These are phyloP conservation scores for Calameuta pallipes DNA, from an alignment of 2,888 invertebrate genomes.

Conservation along the genomic window DNA sequence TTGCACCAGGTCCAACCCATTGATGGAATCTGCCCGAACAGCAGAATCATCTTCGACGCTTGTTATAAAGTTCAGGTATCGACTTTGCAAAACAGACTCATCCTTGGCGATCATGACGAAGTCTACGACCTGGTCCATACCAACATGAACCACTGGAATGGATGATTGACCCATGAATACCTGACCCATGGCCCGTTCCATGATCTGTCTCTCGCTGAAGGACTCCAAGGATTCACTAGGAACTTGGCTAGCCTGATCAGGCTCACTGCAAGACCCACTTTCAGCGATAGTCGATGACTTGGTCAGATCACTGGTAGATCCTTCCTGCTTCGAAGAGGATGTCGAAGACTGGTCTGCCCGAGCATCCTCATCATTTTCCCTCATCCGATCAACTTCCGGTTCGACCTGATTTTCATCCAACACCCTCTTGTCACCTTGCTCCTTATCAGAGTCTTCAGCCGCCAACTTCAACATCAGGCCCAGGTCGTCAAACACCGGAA, in stretches of 20 bases:
- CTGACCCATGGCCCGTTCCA: neutral
- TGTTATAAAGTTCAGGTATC: constrained; percentile 54
- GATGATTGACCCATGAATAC: constrained; percentile 9
- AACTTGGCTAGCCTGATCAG: neutral
- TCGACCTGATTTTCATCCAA: neutral
- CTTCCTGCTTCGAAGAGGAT: neutral
- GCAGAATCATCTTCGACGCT: constrained; percentile 47
- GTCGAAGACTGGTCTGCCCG: neutral
- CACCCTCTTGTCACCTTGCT: constrained; percentile 8
- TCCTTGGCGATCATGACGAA: constrained; percentile 38
- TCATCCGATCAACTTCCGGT: neutral
- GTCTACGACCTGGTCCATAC: constrained; percentile 32
- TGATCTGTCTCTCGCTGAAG: neutral
- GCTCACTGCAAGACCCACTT: neutral
- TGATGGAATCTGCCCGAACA: constrained; percentile 3
- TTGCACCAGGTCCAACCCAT: neutral
- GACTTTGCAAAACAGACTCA: constrained; percentile 38
- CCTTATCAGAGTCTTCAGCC: constrained; percentile 8
- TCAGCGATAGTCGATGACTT: neutral
- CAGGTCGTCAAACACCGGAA: constrained; percentile 43
- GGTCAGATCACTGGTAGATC: neutral
- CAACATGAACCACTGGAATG: constrained; percentile 26
- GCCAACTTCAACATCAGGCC: neutral
- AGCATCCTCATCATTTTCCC: neutral
- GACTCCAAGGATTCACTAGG: neutral